A percentile compares a stretch with the other conserved stretches of the same genome.
phyloP scores from a whole-genome alignment of 2,888 invertebrate genomes.

The Anoncus sp. region DNA sequence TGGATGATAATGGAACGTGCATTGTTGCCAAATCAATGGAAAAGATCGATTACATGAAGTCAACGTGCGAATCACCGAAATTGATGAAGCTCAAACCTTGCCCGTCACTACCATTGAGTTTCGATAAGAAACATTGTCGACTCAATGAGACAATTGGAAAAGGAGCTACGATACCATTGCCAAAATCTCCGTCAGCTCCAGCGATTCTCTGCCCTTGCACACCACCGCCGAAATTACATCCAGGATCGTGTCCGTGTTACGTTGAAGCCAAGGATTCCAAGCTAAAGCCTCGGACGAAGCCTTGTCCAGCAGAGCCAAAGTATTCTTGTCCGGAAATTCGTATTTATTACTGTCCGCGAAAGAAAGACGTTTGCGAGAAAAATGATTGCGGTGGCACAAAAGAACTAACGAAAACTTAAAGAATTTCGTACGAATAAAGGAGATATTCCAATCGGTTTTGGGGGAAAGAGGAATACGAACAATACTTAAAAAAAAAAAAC shows the following conservation, averaged over 20 bases:
- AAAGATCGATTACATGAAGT: constrained; percentile 68
- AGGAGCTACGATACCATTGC: constrained; percentile 59
- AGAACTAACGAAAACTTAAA: constrained; percentile 28
- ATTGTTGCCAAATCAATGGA: constrained; percentile 40
- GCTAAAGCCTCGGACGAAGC: constrained; percentile 38
- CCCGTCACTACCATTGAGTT: constrained; percentile 41
- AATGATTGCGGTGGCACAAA: constrained; percentile 25
- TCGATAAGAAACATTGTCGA: not conserved
- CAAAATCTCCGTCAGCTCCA: constrained; percentile 74
- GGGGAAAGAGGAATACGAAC: not conserved
- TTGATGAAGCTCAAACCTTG: constrained; percentile 60
- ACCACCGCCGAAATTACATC: constrained; percentile 76
- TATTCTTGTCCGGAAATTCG: constrained; percentile 65
- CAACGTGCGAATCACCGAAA: constrained; percentile 67
- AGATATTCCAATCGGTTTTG: not conserved
- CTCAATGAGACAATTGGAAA: not conserved
- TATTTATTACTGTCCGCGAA: constrained; percentile 63
- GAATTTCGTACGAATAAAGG: not conserved
- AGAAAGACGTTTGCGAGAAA: constrained; percentile 10
- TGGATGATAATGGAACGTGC: not conserved
- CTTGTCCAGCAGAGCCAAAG: constrained; percentile 64
- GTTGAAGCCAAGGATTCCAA: constrained; percentile 30
- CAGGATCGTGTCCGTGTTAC: constrained; percentile 76
- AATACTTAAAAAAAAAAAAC: not conserved
- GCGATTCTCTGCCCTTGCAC: constrained; percentile 74